Evolutionary conservation across 2,113 vertebrate genomes (phyloP), one percentile per base, ranked within the genome.

Genomic region (Anolis sagrei): DNA sequence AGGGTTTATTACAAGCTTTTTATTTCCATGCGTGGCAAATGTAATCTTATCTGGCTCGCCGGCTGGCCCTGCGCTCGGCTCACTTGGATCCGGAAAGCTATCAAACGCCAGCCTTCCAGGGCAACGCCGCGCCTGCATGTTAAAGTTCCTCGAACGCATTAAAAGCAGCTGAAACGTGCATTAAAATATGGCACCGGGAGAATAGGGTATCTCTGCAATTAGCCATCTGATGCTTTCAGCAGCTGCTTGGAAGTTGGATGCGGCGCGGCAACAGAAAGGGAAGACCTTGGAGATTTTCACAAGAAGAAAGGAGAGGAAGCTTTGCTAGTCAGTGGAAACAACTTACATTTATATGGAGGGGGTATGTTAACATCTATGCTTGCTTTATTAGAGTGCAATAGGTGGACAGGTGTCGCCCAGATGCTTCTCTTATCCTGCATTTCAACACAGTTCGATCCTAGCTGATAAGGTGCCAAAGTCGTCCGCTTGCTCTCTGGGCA

Each of bases 1-100:
- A 89, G 90, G 89, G 9, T 94, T 95, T 92, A 87, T 94, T 90
- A 85, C 91, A 89, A 91, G 87, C 88, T 93, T 93, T 86, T 92
- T 89, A 83, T 93, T 93, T 89, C 51, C 89, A 58, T n/a, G 88
- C n/a, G 48, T 88, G 88, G 90, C 79, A 64, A 95, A 90, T 88
- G 90, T 80, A 85, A 89, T 92, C 85, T 93, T 90, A 89, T 93
- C 88, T 80, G 0, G 25, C 0, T 0, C 36, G 87, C 90, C 13
- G 87, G 85, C 92, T 86, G 89, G 75, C 87, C 89, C 74, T 1
- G 91, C 89, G 1, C 76, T 1, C 1, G 0, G 39, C 69, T 19
- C 29, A 5, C 90, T 87, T 92, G 58, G 19, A 13, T 72, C 89
- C 49, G 7, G 83, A 72, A 81, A 91, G 80, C 82, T 81, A 54